A percentile compares a stretch with the other conserved stretches of the same genome.
These are phyloP conservation scores for Cremastinae sp. DNA, from an alignment of 2,888 invertebrate species.

Conservation along the genomic window DNA sequence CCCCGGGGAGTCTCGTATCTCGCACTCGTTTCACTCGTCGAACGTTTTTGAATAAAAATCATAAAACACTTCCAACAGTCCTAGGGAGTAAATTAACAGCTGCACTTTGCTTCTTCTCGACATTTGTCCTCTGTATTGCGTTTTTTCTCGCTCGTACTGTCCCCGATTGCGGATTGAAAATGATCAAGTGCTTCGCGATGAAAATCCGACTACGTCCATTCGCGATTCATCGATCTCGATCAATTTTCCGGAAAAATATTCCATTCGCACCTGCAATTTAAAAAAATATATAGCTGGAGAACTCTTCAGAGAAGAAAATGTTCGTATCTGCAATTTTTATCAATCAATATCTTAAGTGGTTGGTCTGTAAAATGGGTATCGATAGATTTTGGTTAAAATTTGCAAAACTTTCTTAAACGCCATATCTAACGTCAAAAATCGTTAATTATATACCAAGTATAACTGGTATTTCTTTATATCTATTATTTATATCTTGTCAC, in stretches of 20 bases:
- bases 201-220: too few species aligned
- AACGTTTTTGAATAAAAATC: slow-evolving; percentile 19
- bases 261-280: too few species aligned
- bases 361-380: too few species aligned
- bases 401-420: neutral
- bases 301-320: too few species aligned
- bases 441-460: neutral
- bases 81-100: slow-evolving; percentile 20
- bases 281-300: too few species aligned
- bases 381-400: slow-evolving; percentile 12
- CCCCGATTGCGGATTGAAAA: neutral
- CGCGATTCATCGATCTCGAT: too few species aligned
- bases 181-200: neutral
- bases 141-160: neutral
- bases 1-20: neutral
- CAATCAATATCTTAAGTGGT: slow-evolving; percentile 32
- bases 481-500: too few species aligned
- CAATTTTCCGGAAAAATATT: too few species aligned
- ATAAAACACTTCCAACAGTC: slow-evolving; percentile 37
- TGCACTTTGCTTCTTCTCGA: slow-evolving; percentile 37
- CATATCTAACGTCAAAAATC: neutral
- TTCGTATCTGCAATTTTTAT: slow-evolving; percentile 7
- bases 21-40: neutral
- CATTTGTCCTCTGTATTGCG: slow-evolving; percentile 18
- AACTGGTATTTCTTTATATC: too few species aligned